Conservation (phyloP, 2,113 vertebrate species). For the Brachypteracias leptosomus region DNA sequence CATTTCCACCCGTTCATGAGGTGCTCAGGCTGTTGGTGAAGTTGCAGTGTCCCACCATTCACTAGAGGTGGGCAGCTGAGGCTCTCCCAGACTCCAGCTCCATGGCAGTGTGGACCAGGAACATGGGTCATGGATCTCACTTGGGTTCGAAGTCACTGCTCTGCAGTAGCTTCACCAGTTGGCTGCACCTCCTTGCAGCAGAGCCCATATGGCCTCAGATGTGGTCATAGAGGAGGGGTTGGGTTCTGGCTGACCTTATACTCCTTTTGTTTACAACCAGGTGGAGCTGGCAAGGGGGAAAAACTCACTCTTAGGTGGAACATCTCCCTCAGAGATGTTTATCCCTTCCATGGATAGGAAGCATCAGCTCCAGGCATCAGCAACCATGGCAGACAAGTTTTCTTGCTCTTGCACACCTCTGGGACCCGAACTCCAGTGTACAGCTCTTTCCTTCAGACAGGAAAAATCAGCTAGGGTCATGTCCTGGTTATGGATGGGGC, state of each 20-base stretch:
- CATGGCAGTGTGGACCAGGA: neutral
- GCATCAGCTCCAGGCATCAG: neutral
- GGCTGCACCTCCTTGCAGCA: neutral
- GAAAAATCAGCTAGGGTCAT: neutral
- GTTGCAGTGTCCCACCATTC: neutral
- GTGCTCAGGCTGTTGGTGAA: neutral
- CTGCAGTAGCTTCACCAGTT: neutral
- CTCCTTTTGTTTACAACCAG: neutral
- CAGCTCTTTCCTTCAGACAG: neutral
- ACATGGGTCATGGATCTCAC: neutral
- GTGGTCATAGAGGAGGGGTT: neutral
- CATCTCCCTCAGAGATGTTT: neutral
- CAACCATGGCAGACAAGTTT: neutral
- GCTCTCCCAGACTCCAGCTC: neutral
- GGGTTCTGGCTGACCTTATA: neutral
- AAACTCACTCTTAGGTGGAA: neutral
- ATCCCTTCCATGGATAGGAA: accelerated
- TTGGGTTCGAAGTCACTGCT: neutral
- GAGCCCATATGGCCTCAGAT: neutral
- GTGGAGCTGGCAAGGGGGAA: neutral
- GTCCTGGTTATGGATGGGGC: neutral
- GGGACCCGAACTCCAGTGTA: neutral
- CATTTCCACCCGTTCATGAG: neutral
- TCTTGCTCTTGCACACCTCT: neutral
- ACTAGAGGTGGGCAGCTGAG: neutral